Conservation (phyloP, 2,888 invertebrate species). For the Eurois occulta region DNA sequence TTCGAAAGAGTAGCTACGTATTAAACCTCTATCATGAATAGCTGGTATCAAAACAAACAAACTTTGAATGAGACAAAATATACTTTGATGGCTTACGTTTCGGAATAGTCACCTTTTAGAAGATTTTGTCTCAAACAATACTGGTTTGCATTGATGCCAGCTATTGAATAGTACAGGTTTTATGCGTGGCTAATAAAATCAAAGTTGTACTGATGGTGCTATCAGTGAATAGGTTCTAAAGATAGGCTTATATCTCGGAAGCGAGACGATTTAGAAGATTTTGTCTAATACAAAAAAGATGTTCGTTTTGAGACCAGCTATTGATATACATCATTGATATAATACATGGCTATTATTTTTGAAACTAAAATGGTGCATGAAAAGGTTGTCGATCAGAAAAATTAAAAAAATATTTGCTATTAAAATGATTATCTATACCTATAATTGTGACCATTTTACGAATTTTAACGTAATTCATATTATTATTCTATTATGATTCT, state of each 20-base stretch:
- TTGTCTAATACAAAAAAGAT: neutral
- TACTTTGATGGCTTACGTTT: neutral
- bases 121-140: neutral
- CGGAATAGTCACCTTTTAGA: neutral
- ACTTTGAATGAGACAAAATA: neutral
- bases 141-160: neutral
- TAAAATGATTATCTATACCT: no score
- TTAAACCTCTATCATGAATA: neutral
- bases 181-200: neutral
- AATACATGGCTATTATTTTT: neutral
- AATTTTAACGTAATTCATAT: no score
- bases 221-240: neutral
- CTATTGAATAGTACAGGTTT: neutral
- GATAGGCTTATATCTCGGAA: no score
- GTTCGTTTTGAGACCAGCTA: neutral
- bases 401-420: no score
- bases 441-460: no score
- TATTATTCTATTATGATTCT: no score
- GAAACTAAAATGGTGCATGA: neutral
- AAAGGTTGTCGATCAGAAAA: no score
- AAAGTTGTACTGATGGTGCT: neutral
- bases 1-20: neutral
- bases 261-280: neutral
- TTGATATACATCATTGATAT: no score
- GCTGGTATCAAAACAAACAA: neutral